Base-by-base conservation (phyloP, 2,888 invertebrate species). In the Pammene fasciana region DNA sequence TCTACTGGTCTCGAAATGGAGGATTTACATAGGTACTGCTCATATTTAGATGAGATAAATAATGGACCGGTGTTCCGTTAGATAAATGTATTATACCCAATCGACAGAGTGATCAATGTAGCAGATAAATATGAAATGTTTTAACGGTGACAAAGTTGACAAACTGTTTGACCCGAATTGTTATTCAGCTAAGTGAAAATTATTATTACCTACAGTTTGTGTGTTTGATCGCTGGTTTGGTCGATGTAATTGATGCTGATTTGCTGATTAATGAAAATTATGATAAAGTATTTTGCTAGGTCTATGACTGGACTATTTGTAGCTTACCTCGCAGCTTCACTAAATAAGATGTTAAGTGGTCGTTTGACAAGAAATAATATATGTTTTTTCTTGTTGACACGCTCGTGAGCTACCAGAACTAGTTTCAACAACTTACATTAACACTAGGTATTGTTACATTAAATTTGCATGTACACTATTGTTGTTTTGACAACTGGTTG, bases 401-500 rank as follows among this genome's bases (percentile, higher is more conserved):
- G 5, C 11, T 65, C 26, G 18, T 45, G 34, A 54, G 26, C 52
- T 52, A 43, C 41, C 14, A n/a, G 43, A 14, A 43, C 64, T 34
- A 26, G 64, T 34, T 55, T n/a, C 18, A 41, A 50, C 36, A 38
- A 56, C 26, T 43, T 43, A 43, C 43, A 26, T 45, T 59, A 43
- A 54, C 54, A 54, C 52, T 54, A 50, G 10, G 50, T 50, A 34
- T 54, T 54, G 54, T 54, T n/a, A 54, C 34, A 34, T 8, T 6
- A 54, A 26, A 54, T 54, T 54, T 34, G 54, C 34, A 54, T 54
- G 54, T 54, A 34, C 34, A 45, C 45, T 52, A 43, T 65, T 62
- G 64, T 64, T 45, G 59, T 38, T 46, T 54, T 65, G 52, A 65
- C 57, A 52, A 41, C 46, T 59, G 26, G 59, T 26, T 45, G 43